phyloP scores from a whole-genome alignment of 2,888 invertebrate species.

The Neocrepidodera transversa region DNA sequence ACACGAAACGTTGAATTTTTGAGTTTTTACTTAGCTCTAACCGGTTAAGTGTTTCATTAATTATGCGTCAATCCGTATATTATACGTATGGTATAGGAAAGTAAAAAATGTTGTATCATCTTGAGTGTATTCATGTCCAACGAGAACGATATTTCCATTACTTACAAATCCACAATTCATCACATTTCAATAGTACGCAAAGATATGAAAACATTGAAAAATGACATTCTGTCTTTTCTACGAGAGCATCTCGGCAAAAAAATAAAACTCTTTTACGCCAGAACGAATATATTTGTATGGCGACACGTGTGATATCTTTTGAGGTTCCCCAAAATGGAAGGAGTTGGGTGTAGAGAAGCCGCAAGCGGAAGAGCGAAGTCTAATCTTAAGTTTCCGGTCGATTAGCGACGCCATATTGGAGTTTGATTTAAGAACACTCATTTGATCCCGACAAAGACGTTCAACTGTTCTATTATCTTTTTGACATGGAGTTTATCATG shows the following conservation, averaged over 20 bases:
- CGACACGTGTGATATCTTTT: conserved; percentile 35
- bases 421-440: conserved; percentile 63
- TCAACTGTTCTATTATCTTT: conserved; percentile 60
- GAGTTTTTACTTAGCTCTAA: too few relatives aligned
- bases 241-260: conserved; percentile 34
- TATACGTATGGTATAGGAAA: too few relatives aligned
- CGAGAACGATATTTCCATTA: background rate
- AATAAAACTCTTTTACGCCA: conserved; percentile 20
- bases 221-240: conserved; percentile 33
- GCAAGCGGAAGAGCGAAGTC: conserved; percentile 50
- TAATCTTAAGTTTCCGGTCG: conserved; percentile 62
- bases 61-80: too few relatives aligned
- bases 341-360: too few relatives aligned
- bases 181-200: conserved; percentile 18
- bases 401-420: conserved; percentile 62
- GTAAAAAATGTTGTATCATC: background rate
- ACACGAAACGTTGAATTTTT: too few relatives aligned
- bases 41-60: too few relatives aligned
- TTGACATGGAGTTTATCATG: conserved; percentile 58
- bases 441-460: conserved; percentile 60
- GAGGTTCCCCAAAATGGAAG: conserved; percentile 22
- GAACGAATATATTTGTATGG: conserved; percentile 32
- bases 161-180: conserved; percentile 24
- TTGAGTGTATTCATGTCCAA: background rate
- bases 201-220: conserved; percentile 31